Conservation (phyloP, 2,888 invertebrate species). For the Operophtera brumata region DNA sequence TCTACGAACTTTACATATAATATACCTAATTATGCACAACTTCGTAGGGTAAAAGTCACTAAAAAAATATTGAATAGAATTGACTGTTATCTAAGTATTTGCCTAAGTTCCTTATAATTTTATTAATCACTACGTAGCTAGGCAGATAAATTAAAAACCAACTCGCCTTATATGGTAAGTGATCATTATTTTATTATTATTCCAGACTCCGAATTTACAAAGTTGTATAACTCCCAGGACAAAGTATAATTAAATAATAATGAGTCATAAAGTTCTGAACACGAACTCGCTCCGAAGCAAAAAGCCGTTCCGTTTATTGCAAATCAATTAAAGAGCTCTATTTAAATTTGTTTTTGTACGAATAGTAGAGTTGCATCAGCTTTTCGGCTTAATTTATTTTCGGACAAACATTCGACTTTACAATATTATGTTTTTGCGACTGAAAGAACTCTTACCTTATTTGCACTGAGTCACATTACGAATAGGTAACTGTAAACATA, state of each 20-base stretch:
- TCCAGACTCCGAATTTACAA: not conserved
- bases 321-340: constrained; percentile 54
- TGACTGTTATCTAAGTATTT: too few relatives aligned
- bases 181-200: not conserved
- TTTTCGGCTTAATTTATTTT: constrained; percentile 5
- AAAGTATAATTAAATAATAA: constrained; percentile 28
- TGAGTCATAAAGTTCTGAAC: constrained; percentile 31
- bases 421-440: too few relatives aligned
- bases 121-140: too few relatives aligned
- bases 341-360: constrained; percentile 50
- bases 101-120: too few relatives aligned
- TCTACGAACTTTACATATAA: too few relatives aligned
- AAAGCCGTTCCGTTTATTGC: constrained; percentile 50
- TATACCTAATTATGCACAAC: too few relatives aligned
- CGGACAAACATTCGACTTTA: not conserved
- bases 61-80: too few relatives aligned
- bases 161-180: too few relatives aligned
- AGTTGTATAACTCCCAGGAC: constrained; percentile 19
- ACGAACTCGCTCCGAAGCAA: constrained; percentile 35
- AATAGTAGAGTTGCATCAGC: constrained; percentile 2
- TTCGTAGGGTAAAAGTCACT: too few relatives aligned
- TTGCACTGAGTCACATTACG: not conserved
- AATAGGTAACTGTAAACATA: too few relatives aligned
- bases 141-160: not conserved
- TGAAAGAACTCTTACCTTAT: too few relatives aligned